These are phyloP conservation scores for Avahi laniger DNA, from an alignment of 2,797 vertebrate species.

Conservation along the genomic window DNA sequence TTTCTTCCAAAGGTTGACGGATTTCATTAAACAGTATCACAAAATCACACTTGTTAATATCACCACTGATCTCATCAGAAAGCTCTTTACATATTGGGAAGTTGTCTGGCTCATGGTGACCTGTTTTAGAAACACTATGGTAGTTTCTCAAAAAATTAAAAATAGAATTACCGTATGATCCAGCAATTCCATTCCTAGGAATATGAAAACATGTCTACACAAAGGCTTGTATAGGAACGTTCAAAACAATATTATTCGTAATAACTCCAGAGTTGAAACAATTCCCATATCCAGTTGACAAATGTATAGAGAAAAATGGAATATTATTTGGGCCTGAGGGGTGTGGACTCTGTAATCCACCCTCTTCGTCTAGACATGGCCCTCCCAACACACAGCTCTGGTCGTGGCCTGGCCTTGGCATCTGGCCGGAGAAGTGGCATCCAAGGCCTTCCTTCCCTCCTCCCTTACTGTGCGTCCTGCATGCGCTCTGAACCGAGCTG, in stretches of 20 bases:
- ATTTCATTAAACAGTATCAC: neutral
- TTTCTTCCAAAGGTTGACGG: neutral
- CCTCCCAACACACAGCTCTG: neutral
- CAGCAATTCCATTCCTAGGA: neutral
- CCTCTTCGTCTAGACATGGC: neutral
- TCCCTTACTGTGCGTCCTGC: neutral
- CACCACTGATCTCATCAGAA: neutral
- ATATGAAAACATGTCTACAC: neutral
- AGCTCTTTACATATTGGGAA: neutral
- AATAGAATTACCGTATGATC: neutral
- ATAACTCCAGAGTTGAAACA: neutral
- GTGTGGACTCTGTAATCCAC: neutral
- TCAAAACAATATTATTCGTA: neutral
- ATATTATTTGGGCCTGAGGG: neutral
- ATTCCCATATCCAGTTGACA: neutral
- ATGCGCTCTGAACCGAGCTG: accelerated
- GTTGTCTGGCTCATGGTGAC: neutral
- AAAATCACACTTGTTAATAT: neutral
- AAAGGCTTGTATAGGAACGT: neutral
- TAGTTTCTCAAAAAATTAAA: neutral
- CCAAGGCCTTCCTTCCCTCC: neutral
- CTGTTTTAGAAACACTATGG: neutral
- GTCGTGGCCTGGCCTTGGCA: neutral
- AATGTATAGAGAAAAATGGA: neutral
- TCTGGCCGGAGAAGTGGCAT: no score